Evolutionary conservation across 2,888 invertebrate species (phyloP).

Genomic region (Mellilla xanthometata): DNA sequence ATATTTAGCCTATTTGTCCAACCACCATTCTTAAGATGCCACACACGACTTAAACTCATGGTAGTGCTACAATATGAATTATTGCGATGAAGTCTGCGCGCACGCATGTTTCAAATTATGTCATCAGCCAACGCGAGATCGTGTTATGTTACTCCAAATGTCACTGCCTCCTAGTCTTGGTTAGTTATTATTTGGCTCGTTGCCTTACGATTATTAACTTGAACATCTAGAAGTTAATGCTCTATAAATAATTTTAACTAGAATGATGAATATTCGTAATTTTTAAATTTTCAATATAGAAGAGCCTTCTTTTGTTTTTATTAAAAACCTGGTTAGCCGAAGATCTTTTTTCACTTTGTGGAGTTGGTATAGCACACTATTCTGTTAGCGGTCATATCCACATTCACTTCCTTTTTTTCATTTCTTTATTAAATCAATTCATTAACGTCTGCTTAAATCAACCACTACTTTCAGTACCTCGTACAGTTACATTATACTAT

Average conservation of each 20-base stretch:
- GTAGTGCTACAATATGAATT: slow-evolving; percentile 54
- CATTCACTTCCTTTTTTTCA: no score
- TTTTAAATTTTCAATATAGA: no score
- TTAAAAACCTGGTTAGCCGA: no score
- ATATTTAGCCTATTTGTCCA: slow-evolving; percentile 29
- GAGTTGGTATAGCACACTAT: no score
- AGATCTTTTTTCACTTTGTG: no score
- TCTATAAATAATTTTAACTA: slow-evolving; percentile 25
- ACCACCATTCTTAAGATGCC: slow-evolving; percentile 32
- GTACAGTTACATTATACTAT: no score
- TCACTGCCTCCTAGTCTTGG: slow-evolving; percentile 54
- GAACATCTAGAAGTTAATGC: slow-evolving; percentile 43
- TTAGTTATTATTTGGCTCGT: slow-evolving; percentile 70
- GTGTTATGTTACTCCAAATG: slow-evolving; percentile 64
- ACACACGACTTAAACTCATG: slow-evolving; percentile 34
- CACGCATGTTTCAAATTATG: slow-evolving; percentile 67
- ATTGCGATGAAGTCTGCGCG: slow-evolving; percentile 50
- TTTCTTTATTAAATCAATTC: no score
- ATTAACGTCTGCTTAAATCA: no score
- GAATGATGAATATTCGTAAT: not conserved
- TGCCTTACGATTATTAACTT: slow-evolving; percentile 64
- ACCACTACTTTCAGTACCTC: no score
- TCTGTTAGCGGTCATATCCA: no score
- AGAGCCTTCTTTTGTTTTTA: no score
- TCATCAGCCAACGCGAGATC: slow-evolving; percentile 62